Evolutionary conservation across 1,140 invertebrate species (phyloP), one percentile per base, ranked within the genome.

Genomic region (Phymastichus coffea): DNA sequence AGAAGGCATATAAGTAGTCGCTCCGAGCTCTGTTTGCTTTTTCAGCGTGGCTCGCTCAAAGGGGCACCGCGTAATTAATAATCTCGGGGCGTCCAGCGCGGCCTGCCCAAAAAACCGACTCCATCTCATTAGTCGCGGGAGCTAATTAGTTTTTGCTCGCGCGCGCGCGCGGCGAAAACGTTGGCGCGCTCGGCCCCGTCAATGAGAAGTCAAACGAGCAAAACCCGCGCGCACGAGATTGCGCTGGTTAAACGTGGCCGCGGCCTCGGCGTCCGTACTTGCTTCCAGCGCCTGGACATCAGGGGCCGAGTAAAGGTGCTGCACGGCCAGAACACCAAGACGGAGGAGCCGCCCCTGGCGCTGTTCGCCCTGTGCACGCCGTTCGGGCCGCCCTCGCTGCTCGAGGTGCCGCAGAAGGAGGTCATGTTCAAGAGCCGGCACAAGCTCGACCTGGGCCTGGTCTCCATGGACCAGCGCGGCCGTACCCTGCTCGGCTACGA

Each of bases 341-440:
- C 91, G 10, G 95, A 97, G 74, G 93, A 96, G 57, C 92, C 93
- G 3, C 93, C 94, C 0, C 72, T 98, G 71, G 97, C 94, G 0
- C 80, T 99, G 12, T 98, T 99, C 75, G 96, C 96, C 25, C 89
- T 98, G 43, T 99, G 97, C 75, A 98, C 96, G 1, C 97, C 97
- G 0, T 99, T 99, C 73, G 97, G 97, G 1, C 97, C 97, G 10
- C 92, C 95, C 3, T 94, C 92, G 41, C 80, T 94, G 12, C 77
- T 94, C 19, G 92, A 95, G 75, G 90, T 93, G 67, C 90, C 91
- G 4, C 91, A 94, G 70, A 94, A 96, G 72, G 95, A 98, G 81
- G 92, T 96, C 57, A 97, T 97, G 88, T 98, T 99, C 81, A 99
- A 99, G 81, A 97, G 93, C 72, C 99, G 99, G 83, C 97, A 99